These are phyloP conservation scores for Epinephelus coioides DNA, from an alignment of 2,797 vertebrate genomes.

Conservation along the genomic window DNA sequence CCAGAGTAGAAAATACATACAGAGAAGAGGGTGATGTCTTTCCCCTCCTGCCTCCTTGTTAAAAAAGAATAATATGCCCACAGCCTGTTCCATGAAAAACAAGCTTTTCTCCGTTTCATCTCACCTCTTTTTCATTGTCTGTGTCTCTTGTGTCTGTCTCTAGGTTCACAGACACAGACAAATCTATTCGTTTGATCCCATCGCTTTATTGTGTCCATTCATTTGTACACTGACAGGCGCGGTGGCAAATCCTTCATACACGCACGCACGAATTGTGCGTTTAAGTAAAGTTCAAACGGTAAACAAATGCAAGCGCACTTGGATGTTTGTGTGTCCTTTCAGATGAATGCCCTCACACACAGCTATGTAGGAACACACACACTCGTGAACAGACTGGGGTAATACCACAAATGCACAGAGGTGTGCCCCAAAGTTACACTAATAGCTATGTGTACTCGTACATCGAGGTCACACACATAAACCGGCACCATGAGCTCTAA, in stretches of 20 bases:
- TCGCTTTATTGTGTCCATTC: constrained; percentile 57
- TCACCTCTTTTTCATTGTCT: constrained; percentile 55
- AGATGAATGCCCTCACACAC: constrained; percentile 58
- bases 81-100: constrained; percentile 44
- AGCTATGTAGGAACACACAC: constrained; percentile 19
- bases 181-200: constrained; percentile 60
- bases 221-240: constrained; percentile 22
- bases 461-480: constrained; percentile 36
- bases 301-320: constrained; percentile 50
- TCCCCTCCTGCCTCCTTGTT: constrained; percentile 5
- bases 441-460: constrained; percentile 8
- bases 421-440: constrained; percentile 13
- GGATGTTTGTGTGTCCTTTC: constrained; percentile 51
- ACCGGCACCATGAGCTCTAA: constrained; percentile 21
- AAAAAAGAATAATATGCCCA: constrained; percentile 39
- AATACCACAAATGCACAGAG: not conserved
- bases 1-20: not conserved
- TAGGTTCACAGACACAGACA: constrained; percentile 55
- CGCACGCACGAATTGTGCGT: not conserved
- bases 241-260: constrained; percentile 51
- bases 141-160: constrained; percentile 39
- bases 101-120: constrained; percentile 62
- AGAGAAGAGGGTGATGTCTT: not conserved
- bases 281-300: constrained; percentile 66
- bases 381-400: not conserved